Base-by-base conservation (phyloP, 2,888 invertebrate species). In the Acheta domesticus region DNA sequence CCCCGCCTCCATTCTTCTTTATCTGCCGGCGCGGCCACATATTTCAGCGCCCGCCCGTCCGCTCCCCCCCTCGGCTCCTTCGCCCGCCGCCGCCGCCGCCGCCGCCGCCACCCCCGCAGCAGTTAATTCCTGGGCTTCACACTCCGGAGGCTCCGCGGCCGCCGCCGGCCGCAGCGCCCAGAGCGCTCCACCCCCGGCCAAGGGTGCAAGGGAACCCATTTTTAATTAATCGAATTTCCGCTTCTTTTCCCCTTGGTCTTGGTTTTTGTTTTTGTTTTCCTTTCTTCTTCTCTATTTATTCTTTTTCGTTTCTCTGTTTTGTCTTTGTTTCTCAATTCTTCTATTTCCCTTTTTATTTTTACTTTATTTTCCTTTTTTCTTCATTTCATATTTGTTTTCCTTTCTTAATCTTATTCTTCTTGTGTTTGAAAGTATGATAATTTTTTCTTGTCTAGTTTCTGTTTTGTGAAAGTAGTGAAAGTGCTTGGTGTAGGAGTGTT, bases 291-390 rank as follows among this genome's bases (percentile, higher is more conserved):
- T 62, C 62, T 12, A 16, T n/a, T n/a, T 12, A 4, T 62, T 62
- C 8, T n/a, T 12, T 14, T n/a, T 0, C 12, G 4, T n/a, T 1
- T n/a, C 5, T 4, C 1, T 1, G 1, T 16, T 62, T 19, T 5
- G 62, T 62, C 62, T 36, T 36, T 36, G 11, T 36, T 8, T 36
- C 8, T 36, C 5, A 8, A 8, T 36, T 36, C 5, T 36, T 36
- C 8, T 36, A 0, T 36, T 8, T 36, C 8, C 5, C 5, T 36
- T 36, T 2, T 23, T 23, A 2, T 23, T 23, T 23, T 36, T 23
- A 23, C 4, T 4, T 23, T 5, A 5, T 36, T 36, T 36, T 36
- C 36, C 8, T 36, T 5, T 36, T 8, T 8, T 36, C 36, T 36
- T 36, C 36, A 8, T 36, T 23, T 23, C 3, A 23, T 23, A 2